Evolutionary conservation across 2,888 invertebrate genomes (phyloP), one percentile per base, ranked within the genome.

Genomic region (Xylophagus ater): DNA sequence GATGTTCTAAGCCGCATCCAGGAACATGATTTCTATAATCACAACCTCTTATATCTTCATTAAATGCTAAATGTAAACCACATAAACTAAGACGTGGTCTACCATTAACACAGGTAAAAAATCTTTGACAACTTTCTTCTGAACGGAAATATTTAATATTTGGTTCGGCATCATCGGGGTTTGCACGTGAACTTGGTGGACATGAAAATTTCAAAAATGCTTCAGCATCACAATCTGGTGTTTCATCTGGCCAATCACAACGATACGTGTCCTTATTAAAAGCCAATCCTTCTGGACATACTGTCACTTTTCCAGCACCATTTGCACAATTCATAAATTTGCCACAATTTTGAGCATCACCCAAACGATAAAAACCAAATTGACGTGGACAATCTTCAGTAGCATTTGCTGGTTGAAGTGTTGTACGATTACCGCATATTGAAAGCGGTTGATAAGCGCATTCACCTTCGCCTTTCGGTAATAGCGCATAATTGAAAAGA

Each of bases 221-320:
- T 73, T 85, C 86, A 34, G 81, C 80, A 56, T 88, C 80, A 52
- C 87, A 88, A 40, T 79, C 78, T 4, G 73, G 60, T 1, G 86
- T 87, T 60, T 81, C 74, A 65, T 89, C 89, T 4, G 88, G 85
- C 87, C 87, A 89, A 46, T 89, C 86, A 58, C 89, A 89, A 37
- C 79, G 73, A 56, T 85, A 83, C 7, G 70, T 72, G 9, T 72
- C 73, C 2, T 75, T 68, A 58, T 76, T 81, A 65, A 76, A 86
- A 7, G 87, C 87, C 36, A 89, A 67, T 15, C 88, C 88, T 53
- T 83, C 86, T 0, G 88, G 88, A 54, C 89, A 89, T 47, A 78
- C 73, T 52, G 85, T 76, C 26, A 77, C 67, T 49, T 67, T 76
- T 6, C 78, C 82, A 4, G 73, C 70, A n/a, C 89, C 89, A 34